phyloP scores from a whole-genome alignment of 1,140 invertebrate species.

The Macrobrachium nipponense region DNA sequence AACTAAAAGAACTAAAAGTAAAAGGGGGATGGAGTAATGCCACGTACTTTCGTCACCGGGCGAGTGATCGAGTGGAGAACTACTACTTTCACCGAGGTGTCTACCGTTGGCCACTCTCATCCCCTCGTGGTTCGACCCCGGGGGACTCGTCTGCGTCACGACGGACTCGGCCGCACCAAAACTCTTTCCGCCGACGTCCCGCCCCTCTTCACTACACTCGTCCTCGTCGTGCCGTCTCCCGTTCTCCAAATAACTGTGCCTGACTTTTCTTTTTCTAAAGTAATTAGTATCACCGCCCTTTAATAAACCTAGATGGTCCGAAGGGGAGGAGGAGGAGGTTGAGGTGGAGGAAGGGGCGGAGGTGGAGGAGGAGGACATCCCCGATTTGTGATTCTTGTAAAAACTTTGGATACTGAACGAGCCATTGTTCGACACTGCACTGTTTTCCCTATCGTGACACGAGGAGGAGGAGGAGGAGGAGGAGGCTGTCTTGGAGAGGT shows the following conservation, averaged over 20 bases:
- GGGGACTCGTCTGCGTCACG: conserved; percentile 25
- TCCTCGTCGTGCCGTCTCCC: conserved; percentile 8
- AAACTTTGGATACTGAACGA: background rate
- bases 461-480: background rate
- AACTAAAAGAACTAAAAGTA: conserved; percentile 49
- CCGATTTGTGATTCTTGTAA: conserved; percentile 39
- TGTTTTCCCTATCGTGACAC: conserved; percentile 6
- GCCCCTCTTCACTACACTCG: background rate
- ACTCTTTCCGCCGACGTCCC: background rate
- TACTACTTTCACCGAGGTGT: conserved; percentile 35
- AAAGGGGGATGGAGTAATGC: conserved; percentile 45
- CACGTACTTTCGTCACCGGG: conserved; percentile 44
- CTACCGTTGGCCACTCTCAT: conserved; percentile 36
- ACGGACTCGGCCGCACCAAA: conserved; percentile 1
- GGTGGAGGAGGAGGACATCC: background rate
- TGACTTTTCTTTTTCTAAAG: conserved; percentile 11
- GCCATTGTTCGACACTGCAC: conserved; percentile 7
- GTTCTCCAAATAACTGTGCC: conserved; percentile 27
- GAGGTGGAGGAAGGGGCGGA: background rate
- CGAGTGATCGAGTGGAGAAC: background rate
- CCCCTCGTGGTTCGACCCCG: conserved; percentile 16
- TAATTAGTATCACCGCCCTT: too few relatives aligned
- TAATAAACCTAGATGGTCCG: background rate
- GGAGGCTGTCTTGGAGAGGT: background rate
- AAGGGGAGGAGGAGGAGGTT: background rate